Base-by-base conservation (phyloP, 2,797 vertebrate species). In the Enteromius mattozi region DNA sequence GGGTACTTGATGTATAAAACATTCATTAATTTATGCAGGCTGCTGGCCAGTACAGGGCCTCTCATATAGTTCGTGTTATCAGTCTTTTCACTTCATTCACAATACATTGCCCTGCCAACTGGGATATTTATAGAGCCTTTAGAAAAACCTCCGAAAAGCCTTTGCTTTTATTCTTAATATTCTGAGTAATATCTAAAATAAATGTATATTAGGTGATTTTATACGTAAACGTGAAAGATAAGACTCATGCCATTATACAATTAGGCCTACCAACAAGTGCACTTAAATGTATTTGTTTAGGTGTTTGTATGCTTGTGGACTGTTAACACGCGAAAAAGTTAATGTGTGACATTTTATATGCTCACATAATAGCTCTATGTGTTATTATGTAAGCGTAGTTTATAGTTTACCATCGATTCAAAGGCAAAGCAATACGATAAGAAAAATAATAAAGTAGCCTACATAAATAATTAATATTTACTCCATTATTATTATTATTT, bases 41-140 rank as follows among this genome's bases (percentile, higher is more conserved):
- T 66, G 10, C 59, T 76, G 71, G 70, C 71, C 47, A 82, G 61
- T n/a, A 63, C 16, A 33, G 69, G 81, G 30, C 71, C 70, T 42
- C 69, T 74, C 70, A 49, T 61, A 72, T 74, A 74, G 69, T 74
- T 74, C 13, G 24, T 74, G 54, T 71, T 75, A 65, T 75, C 59
- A 63, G 81, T 75, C 81, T 66, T 82, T 82, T 82, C 42, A 49
- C 69, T 74, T 82, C 40, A 82, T 37, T 82, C 42, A 75, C 71
- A 75, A 65, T 75, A 40, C 45, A 37, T 75, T n/a, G 33, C 42
- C 61, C 24, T 75, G 56, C 59, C 71, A 82, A 75, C 21, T 65
- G 88, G 83, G 40, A 81, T 69, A 84, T 33, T 82, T 56, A 87
- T 78, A 56, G 24, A 84, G 59, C 79, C 8, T 13, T 74, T 8